Evolutionary conservation across 2,113 vertebrate genomes (phyloP), one percentile per base, ranked within the genome.

Genomic region (Tretioscincus oriximinensis): DNA sequence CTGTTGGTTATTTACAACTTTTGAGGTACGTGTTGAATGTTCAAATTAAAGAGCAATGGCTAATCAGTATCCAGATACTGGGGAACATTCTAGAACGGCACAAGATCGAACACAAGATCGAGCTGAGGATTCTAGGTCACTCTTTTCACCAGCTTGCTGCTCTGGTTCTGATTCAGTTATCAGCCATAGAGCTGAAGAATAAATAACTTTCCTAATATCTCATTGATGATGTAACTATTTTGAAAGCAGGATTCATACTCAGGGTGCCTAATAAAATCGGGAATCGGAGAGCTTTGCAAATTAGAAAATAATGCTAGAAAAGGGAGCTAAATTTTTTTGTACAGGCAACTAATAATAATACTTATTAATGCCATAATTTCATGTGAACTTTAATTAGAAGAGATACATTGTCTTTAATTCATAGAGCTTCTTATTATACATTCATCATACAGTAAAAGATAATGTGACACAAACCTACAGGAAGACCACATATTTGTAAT

Each of bases 291-390:
- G 81, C 8, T 21, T 31, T 82, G 84, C 29, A 14, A 54, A 64
- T 54, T 29, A 58, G 51, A 68, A 70, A 45, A 31, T 58, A 86
- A 85, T 83, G 28, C 16, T 21, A 67, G 58, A 63, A 24, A 41
- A 47, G 63, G 31, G 24, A 10, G 16, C 71, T 90, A 80, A 29
- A 81, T 88, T 92, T 90, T 58, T 87, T 81, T 78, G 85, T 49
- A 82, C 84, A 92, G 87, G 88, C 93, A 93, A 93, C 94, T 91
- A 92, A 91, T 84, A 87, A 80, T 83, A 68, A 28, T 54, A 90
- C 80, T 72, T 92, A 88, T 60, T 85, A 87, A 89, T 90, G 91
- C 84, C 88, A 87, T 69, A 22, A 49, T 89, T 73, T 85, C 65
- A 90, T 83, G n/a, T 88, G 7, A 24, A 78, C 86, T 88, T 73